Percentiles rank a stretch among this genome's conserved stretches.
Evolutionary conservation across 2,888 invertebrate species (phyloP).

Genomic region (Megamerina dolium): DNA sequence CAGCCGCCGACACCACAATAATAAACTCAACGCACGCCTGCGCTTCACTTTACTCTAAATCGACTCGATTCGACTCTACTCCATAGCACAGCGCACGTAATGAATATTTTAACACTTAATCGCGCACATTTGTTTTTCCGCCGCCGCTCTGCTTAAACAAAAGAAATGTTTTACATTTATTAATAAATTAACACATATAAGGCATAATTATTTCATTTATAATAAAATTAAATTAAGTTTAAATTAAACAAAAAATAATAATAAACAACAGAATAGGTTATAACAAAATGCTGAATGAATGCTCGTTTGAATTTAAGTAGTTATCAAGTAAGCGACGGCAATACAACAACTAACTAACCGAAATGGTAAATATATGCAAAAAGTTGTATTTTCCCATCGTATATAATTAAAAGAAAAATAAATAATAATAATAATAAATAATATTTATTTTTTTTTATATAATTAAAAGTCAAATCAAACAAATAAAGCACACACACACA

Average conservation of each 20-base stretch:
- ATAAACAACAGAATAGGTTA: no score
- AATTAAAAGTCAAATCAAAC: no score
- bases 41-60: constrained; percentile 14
- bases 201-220: constrained; percentile 28
- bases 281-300: no score
- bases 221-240: neutral
- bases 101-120: constrained; percentile 41
- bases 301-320: no score
- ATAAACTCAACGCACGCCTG: constrained; percentile 25
- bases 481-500: no score
- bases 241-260: neutral
- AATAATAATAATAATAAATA: neutral
- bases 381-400: neutral
- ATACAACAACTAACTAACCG: no score
- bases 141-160: no score
- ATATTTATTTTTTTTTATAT: no score
- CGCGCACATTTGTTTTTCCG: no score
- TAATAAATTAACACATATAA: constrained; percentile 41
- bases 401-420: constrained; percentile 2
- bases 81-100: constrained; percentile 22
- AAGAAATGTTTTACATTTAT: constrained; percentile 38
- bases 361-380: neutral
- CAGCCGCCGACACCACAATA: no score
- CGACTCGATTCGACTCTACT: neutral
- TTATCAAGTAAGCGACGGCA: no score